Evolutionary conservation across 2,888 invertebrate species (phyloP).

Genomic region (Mechanitis messenoides): DNA sequence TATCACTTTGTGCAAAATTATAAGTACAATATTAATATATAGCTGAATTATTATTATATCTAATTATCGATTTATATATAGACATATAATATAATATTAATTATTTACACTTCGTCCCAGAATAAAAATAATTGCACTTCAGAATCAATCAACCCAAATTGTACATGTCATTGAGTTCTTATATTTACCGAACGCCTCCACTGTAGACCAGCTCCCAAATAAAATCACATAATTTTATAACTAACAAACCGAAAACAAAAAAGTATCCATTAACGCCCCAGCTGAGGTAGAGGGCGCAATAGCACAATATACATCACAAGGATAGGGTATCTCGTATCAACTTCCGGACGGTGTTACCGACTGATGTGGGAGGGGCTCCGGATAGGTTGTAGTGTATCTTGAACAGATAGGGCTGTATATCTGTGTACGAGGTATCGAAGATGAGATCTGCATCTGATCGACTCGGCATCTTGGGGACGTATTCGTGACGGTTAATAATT

Average conservation of each 20-base stretch:
- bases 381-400: slow-evolving; percentile 91
- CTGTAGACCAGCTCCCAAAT: slow-evolving; percentile 14
- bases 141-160: slow-evolving; percentile 7
- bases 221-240: slow-evolving; percentile 26
- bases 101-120: slow-evolving; percentile 28
- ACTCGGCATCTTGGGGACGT: slow-evolving; percentile 96
- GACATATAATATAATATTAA: slow-evolving; percentile 25
- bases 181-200: slow-evolving; percentile 9
- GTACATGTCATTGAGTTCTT: slow-evolving; percentile 9
- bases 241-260: slow-evolving; percentile 24
- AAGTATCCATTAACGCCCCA: slow-evolving; percentile 26
- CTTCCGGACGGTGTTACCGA: slow-evolving; percentile 93
- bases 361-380: slow-evolving; percentile 86
- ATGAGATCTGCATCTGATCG: slow-evolving; percentile 94
- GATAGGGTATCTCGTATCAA: slow-evolving; percentile 90
- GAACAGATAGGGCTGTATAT: slow-evolving; percentile 98
- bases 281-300: slow-evolving; percentile 21
- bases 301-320: slow-evolving; percentile 74
- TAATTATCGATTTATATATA: slow-evolving; percentile 10
- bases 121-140: slow-evolving; percentile 31
- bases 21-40: slow-evolving; percentile 25
- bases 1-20: slow-evolving; percentile 24
- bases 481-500: slow-evolving; percentile 96
- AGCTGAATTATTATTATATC: not conserved
- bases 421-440: slow-evolving; percentile 94